Evolutionary conservation across 1,140 invertebrate species (phyloP).

Genomic region (Ephestia elutella): DNA sequence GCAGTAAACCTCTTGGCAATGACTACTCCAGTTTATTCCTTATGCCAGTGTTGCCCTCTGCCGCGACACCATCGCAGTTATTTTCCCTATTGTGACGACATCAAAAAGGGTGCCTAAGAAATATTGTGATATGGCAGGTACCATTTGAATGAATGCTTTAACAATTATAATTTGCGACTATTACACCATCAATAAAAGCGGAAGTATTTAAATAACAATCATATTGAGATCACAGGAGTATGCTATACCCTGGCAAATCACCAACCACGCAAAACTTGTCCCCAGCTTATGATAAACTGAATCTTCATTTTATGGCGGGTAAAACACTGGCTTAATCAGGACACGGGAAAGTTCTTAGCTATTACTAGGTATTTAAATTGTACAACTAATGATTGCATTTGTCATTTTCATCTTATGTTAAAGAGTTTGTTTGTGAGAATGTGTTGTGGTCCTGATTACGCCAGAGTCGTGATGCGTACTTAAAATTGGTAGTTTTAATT

Average conservation of each 20-base stretch:
- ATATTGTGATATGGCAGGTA: conserved; percentile 9
- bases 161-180: conserved; percentile 43
- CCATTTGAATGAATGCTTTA: conserved; percentile 7
- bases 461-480: not conserved
- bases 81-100: no score
- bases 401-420: not conserved
- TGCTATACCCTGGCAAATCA: conserved; percentile 60
- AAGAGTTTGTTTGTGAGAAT: not conserved
- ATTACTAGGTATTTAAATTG: not conserved
- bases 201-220: conserved; percentile 46
- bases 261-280: conserved; percentile 39
- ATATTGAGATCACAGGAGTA: conserved; percentile 70
- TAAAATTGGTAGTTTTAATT: not conserved
- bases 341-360: not conserved
- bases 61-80: no score
- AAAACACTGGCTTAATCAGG: not conserved
- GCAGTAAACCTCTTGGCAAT: no score
- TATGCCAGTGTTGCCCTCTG: no score
- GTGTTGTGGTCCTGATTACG: not conserved
- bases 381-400: conserved; percentile 2
- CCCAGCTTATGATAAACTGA: conserved; percentile 10
- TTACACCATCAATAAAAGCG: conserved; percentile 36
- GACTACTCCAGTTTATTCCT: no score
- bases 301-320: not conserved
- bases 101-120: no score